phyloP scores from a whole-genome alignment of 37 sponge, comb jelly and placozoan species.

The Bolinopsis microptera region DNA sequence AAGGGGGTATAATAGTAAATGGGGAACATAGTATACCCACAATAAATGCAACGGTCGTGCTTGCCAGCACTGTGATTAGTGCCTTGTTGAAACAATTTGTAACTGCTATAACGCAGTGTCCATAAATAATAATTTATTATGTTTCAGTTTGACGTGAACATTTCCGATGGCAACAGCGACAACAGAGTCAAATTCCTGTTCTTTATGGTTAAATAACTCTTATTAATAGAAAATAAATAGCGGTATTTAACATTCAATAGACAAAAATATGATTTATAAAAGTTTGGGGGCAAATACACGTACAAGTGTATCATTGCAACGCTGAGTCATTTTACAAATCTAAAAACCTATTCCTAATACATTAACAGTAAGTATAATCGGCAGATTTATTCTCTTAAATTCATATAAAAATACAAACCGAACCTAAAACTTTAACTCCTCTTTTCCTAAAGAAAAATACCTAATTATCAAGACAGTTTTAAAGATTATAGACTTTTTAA shows the following conservation, averaged over 20 bases:
- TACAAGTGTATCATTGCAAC: not conserved
- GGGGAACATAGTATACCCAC: too few species aligned
- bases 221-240: not conserved
- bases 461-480: too few species aligned
- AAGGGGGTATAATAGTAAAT: too few species aligned
- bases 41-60: too few species aligned
- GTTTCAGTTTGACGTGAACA: too few species aligned
- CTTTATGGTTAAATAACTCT: too few species aligned
- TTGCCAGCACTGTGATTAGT: too few species aligned
- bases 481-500: not conserved
- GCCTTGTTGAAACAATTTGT: too few species aligned
- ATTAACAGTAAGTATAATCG: not conserved
- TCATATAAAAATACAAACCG: slow-evolving; percentile 31
- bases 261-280: not conserved
- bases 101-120: too few species aligned
- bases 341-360: not conserved
- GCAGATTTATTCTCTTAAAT: not conserved
- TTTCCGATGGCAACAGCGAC: too few species aligned
- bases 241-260: not conserved
- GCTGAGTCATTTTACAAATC: not conserved
- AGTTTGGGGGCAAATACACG: not conserved
- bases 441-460: not conserved
- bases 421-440: not conserved
- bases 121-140: too few species aligned
- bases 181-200: too few species aligned